phyloP scores from a whole-genome alignment of 2,888 invertebrate species.

The Lithophane ornitopus region DNA sequence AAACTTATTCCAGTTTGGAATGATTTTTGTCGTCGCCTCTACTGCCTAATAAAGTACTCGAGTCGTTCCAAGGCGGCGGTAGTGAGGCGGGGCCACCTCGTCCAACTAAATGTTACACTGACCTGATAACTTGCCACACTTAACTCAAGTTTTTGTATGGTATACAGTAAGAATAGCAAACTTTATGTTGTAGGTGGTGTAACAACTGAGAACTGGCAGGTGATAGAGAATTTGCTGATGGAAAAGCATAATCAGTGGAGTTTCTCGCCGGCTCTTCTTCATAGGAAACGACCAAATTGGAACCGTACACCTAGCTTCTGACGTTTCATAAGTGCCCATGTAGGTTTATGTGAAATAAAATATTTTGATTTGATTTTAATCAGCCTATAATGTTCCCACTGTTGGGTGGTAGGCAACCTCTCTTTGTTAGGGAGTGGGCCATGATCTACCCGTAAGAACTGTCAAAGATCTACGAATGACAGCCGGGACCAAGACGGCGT shows the following conservation, averaged over 20 bases:
- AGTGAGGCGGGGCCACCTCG: constrained; percentile 47
- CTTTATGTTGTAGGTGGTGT: constrained; percentile 11
- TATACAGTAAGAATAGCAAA: constrained; percentile 3
- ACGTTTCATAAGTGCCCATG: too few relatives aligned
- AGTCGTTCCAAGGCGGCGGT: constrained; percentile 39
- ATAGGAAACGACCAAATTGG: too few relatives aligned
- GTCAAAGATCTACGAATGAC: not conserved
- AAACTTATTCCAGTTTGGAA: not conserved
- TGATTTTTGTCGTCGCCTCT: constrained; percentile 44
- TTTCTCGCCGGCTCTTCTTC: too few relatives aligned
- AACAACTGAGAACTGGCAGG: not conserved
- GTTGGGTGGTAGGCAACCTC: too few relatives aligned
- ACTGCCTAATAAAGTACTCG: constrained; percentile 57
- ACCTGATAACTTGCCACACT: constrained; percentile 55
- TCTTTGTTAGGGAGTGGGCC: too few relatives aligned
- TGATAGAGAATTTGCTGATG: not conserved
- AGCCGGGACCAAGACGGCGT: not conserved
- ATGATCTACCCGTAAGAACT: not conserved
- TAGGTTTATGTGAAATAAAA: too few relatives aligned
- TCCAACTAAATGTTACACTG: constrained; percentile 59
- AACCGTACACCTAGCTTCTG: too few relatives aligned
- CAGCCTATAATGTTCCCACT: too few relatives aligned
- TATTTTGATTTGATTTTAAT: too few relatives aligned
- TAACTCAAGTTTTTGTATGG: constrained; percentile 34
- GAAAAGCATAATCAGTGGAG: too few relatives aligned